Evolutionary conservation across 2,888 invertebrate genomes (phyloP).

Genomic region (Chrysina gloriosa): DNA sequence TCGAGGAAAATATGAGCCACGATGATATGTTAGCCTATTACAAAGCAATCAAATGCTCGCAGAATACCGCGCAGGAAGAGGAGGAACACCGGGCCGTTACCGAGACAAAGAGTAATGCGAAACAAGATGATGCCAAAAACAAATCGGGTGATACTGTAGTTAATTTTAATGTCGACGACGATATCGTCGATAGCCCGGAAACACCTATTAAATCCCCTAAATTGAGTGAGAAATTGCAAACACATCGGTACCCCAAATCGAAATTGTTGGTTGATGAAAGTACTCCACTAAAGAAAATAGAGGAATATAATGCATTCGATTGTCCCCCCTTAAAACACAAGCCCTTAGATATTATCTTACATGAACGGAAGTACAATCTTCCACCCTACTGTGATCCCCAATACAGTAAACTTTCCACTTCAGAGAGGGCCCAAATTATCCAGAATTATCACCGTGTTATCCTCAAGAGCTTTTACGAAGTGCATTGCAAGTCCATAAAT

Average conservation of each 20-base stretch:
- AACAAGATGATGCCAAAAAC: too few relatives aligned
- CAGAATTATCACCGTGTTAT: constrained; percentile 39
- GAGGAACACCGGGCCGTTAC: constrained; percentile 42
- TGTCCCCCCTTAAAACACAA: constrained; percentile 40
- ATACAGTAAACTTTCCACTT: constrained; percentile 35
- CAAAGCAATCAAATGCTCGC: constrained; percentile 46
- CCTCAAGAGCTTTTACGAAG: constrained; percentile 38
- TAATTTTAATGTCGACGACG: not conserved
- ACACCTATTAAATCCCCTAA: not conserved
- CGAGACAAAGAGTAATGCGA: too few relatives aligned
- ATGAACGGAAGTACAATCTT: constrained; percentile 41
- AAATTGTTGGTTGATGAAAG: not conserved
- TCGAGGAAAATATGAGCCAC: constrained; percentile 45
- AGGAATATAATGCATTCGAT: constrained; percentile 42
- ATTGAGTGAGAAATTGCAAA: constrained; percentile 1
- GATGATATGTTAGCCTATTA: constrained; percentile 46
- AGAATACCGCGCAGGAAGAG: constrained; percentile 46
- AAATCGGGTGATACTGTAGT: not conserved
- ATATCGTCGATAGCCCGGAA: not conserved
- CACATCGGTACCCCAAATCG: not conserved
- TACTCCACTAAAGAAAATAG: too few relatives aligned
- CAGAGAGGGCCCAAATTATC: constrained; percentile 41
- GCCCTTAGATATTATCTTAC: constrained; percentile 37
- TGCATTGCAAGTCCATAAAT: constrained; percentile 40
- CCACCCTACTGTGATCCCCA: constrained; percentile 44